Evolutionary conservation across 2,113 vertebrate species (phyloP), one percentile per base, ranked within the genome.

Genomic region (Bubo blakistoni): DNA sequence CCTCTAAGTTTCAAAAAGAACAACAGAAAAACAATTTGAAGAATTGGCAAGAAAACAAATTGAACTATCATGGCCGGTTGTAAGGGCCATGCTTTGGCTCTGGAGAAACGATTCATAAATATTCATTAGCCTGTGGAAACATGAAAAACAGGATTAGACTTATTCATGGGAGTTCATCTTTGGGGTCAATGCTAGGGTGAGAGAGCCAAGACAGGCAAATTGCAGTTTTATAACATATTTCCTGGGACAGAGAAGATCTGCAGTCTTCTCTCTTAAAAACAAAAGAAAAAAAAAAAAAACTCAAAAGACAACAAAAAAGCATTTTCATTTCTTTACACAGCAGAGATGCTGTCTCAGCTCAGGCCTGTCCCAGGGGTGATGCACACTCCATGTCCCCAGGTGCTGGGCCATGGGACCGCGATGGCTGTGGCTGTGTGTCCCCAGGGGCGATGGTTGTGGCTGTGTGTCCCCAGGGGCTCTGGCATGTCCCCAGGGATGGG

Each of bases 31-130:
- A 49, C 51, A 77, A 86, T 92, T 88, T 0, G 7, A 97, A 87
- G 92, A 94, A 94, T 58, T 97, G 97, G 95, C 97, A 96, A 85
- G 93, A 91, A 96, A 92, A 73, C 89, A 91, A 80, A 97, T 93
- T 84, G 95, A 90, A 57, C 76, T 63, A 87, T 95, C 87, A 90
- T 92, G 92, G 87, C 94, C 0, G 16, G 34, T 90, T 95, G 82
- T 93, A 90, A 90, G 34, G 87, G 70, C 88, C 83, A 62, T 67
- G 83, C 87, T 95, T 89, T 94, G 86, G 89, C 88, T 95, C 97
- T 92, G 69, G 61, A 86, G 94, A 88, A 86, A 97, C 19, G 25
- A 92, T 95, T 92, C 81, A 94, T 95, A 94, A 96, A 96, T 96
- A 97, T 97, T 96, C 77, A 96, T 67, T 85, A 95, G 83, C 47